phyloP scores from a whole-genome alignment of 2,888 invertebrate genomes.

The Drosophila prostipennis region DNA sequence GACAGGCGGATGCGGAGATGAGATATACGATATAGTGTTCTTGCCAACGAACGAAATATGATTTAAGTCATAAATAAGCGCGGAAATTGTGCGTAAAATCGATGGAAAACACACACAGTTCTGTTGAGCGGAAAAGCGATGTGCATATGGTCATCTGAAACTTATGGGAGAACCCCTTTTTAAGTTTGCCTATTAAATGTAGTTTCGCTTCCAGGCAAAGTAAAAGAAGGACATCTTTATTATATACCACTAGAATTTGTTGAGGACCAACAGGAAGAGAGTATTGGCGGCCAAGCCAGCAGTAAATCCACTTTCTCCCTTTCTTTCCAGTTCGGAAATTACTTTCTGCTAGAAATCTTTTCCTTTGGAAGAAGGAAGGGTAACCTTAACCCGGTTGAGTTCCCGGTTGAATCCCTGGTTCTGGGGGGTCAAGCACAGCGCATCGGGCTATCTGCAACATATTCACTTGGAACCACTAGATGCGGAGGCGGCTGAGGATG shows the following conservation, averaged over 20 bases:
- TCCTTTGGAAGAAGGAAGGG: no score
- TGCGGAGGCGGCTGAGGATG: neutral
- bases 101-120: conserved; percentile 19
- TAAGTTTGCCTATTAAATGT: neutral
- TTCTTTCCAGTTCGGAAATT: neutral
- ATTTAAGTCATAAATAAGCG: conserved; percentile 46
- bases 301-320: neutral
- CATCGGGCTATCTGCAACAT: neutral
- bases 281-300: neutral
- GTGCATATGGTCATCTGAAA: conserved; percentile 22
- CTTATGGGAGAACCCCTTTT: neutral
- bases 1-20: neutral
- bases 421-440: neutral
- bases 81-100: conserved; percentile 46
- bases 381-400: neutral
- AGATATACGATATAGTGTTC: conserved; percentile 3
- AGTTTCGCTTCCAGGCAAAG: neutral
- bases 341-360: no score
- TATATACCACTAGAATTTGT: conserved; percentile 4
- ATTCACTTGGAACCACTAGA: no score
- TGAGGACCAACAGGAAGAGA: conserved; percentile 1
- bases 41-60: conserved; percentile 27
- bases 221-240: conserved; percentile 1
- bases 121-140: conserved; percentile 30
- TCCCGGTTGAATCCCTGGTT: neutral